Evolutionary conservation across 2,888 invertebrate species (phyloP).

Genomic region (Melanophora roralis): DNA sequence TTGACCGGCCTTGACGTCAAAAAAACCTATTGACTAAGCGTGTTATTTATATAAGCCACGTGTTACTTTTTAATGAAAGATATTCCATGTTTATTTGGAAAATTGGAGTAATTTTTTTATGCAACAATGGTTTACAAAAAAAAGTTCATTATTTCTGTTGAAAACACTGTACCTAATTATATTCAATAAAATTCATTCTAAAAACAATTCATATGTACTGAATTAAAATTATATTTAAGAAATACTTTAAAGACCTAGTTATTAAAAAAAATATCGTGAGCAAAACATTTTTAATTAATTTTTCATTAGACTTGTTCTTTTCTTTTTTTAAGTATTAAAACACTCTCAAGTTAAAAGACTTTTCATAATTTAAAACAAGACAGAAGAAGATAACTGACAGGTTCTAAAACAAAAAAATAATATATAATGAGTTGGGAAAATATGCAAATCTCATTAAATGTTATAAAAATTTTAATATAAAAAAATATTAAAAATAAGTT

Average conservation of each 20-base stretch:
- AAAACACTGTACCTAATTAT: too few species aligned
- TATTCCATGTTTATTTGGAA: too few species aligned
- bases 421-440: conserved; percentile 30
- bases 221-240: background rate
- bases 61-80: too few species aligned
- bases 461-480: conserved; percentile 16
- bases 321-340: background rate
- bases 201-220: background rate
- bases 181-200: too few species aligned
- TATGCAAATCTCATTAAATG: conserved; percentile 52
- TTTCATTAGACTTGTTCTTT: background rate
- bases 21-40: too few species aligned
- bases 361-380: conserved; percentile 6
- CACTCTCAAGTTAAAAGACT: background rate
- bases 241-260: background rate
- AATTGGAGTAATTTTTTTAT: too few species aligned
- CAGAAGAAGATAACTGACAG: background rate
- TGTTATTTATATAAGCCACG: too few species aligned
- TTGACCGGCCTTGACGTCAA: too few species aligned
- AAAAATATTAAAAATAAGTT: background rate
- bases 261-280: background rate
- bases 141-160: too few species aligned
- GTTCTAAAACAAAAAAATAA: background rate
- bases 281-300: background rate
- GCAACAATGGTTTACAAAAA: too few species aligned